Evolutionary conservation across 2,797 vertebrate genomes (phyloP).

Genomic region (Sparidentex hasta): DNA sequence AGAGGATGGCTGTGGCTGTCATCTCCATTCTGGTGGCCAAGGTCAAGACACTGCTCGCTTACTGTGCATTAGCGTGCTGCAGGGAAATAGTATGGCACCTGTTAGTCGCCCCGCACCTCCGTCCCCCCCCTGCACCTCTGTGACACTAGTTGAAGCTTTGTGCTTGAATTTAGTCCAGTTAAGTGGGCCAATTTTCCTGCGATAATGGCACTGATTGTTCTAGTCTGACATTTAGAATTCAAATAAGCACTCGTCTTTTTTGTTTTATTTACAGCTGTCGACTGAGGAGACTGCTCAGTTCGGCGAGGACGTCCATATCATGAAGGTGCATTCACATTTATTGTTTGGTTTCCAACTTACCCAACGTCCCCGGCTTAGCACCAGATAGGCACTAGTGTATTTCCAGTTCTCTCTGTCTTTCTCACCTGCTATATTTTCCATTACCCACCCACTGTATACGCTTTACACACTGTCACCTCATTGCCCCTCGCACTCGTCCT

Average conservation of each 20-base stretch:
- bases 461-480: slow-evolving; percentile 7
- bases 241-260: slow-evolving; percentile 21
- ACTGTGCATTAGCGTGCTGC: slow-evolving; percentile 44
- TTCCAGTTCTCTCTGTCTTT: slow-evolving; percentile 46
- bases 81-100: slow-evolving; percentile 41
- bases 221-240: slow-evolving; percentile 37
- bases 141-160: slow-evolving; percentile 24
- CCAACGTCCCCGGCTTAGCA: slow-evolving; percentile 38
- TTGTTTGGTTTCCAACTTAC: slow-evolving; percentile 49
- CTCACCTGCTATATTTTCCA: slow-evolving; percentile 54
- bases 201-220: slow-evolving; percentile 12
- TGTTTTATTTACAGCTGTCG: slow-evolving; percentile 71
- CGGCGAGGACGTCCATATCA: slow-evolving; percentile 91
- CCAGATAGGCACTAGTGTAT: slow-evolving; percentile 42
- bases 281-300: slow-evolving; percentile 83
- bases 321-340: slow-evolving; percentile 87
- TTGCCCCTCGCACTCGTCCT: slow-evolving; percentile 1
- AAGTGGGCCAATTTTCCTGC: neutral
- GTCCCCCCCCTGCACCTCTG: slow-evolving; percentile 14
- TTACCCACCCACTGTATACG: slow-evolving; percentile 29
- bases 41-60: slow-evolving; percentile 82
- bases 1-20: slow-evolving; percentile 95
- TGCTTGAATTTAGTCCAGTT: slow-evolving; percentile 29
- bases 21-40: slow-evolving; percentile 94
- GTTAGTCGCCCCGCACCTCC: slow-evolving; percentile 23